Conservation (phyloP, 2,113 vertebrate species). For the Mus pahari region DNA sequence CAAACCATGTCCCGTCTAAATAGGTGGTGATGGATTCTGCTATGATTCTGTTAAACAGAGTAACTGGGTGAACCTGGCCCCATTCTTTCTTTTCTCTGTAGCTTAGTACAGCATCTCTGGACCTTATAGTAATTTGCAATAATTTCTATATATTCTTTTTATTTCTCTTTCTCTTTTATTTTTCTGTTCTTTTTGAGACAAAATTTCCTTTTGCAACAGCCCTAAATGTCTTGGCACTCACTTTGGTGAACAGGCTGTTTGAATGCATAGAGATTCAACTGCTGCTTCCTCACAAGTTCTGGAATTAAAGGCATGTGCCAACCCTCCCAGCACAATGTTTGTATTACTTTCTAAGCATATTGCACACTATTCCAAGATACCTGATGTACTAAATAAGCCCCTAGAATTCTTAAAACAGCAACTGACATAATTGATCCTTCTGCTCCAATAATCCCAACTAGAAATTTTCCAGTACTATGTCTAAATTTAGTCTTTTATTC, state of each 20-base stretch:
- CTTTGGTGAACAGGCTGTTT: not conserved
- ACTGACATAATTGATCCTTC: slow-evolving; percentile 90
- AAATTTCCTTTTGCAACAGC: not conserved
- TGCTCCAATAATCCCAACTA: slow-evolving; percentile 89
- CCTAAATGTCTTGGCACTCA: not conserved
- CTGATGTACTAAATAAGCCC: slow-evolving; percentile 91
- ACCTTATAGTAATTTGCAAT: too few species aligned
- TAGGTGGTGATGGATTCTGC: too few species aligned
- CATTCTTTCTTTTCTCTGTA: too few species aligned
- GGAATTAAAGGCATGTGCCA: not conserved
- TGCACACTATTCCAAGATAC: slow-evolving; percentile 75
- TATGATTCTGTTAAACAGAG: too few species aligned
- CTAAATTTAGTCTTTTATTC: slow-evolving; percentile 91
- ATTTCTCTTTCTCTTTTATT: too few species aligned
- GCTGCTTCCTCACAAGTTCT: too few species aligned
- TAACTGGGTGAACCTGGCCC: too few species aligned
- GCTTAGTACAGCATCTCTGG: too few species aligned
- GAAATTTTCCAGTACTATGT: slow-evolving; percentile 87
- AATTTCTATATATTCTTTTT: too few species aligned
- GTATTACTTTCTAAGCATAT: not conserved
- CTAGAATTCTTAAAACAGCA: slow-evolving; percentile 91
- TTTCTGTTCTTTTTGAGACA: not conserved
- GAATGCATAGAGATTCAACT: not conserved
- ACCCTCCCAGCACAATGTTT: not conserved
- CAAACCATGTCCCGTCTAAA: too few species aligned